Percentiles rank a stretch among this genome's conserved stretches.
Evolutionary conservation across 2,113 vertebrate species (phyloP).

Genomic region (Ammodytes dubius): DNA sequence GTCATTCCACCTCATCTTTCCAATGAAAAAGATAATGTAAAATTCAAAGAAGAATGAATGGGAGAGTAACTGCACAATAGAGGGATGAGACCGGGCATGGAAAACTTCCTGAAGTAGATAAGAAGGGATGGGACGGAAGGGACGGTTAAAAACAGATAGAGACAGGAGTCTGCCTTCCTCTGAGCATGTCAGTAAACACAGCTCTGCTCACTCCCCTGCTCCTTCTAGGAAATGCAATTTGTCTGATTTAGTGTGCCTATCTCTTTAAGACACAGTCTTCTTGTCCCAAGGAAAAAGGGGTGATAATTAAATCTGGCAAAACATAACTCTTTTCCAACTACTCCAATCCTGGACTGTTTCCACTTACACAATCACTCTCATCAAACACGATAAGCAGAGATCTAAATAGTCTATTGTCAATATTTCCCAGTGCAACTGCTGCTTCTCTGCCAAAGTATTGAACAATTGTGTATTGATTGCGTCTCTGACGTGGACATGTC

Average conservation of each 20-base stretch:
- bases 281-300: slow-evolving; percentile 1
- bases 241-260: slow-evolving; percentile 59
- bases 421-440: slow-evolving; percentile 1
- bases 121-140: background rate
- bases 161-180: slow-evolving; percentile 8
- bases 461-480: slow-evolving; percentile 41
- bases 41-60: slow-evolving; percentile 20
- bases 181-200: slow-evolving; percentile 38
- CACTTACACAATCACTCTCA: slow-evolving; percentile 5
- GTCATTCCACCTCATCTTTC: slow-evolving; percentile 3
- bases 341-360: background rate
- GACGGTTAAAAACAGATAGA: slow-evolving; percentile 13
- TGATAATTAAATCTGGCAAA: slow-evolving; percentile 46
- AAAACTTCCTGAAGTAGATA: slow-evolving; percentile 3
- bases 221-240: slow-evolving; percentile 63
- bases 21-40: slow-evolving; percentile 10
- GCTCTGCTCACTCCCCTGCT: slow-evolving; percentile 54
- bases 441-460: slow-evolving; percentile 36
- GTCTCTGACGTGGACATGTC: slow-evolving; percentile 35
- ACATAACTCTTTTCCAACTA: slow-evolving; percentile 16
- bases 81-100: background rate
- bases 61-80: background rate
- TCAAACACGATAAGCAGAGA: slow-evolving; percentile 11
- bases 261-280: slow-evolving; percentile 43
- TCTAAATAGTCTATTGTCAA: slow-evolving; percentile 29